Evolutionary conservation across 2,113 vertebrate species (phyloP), one percentile per base, ranked within the genome.

Genomic region (Apodemus speciosus): DNA sequence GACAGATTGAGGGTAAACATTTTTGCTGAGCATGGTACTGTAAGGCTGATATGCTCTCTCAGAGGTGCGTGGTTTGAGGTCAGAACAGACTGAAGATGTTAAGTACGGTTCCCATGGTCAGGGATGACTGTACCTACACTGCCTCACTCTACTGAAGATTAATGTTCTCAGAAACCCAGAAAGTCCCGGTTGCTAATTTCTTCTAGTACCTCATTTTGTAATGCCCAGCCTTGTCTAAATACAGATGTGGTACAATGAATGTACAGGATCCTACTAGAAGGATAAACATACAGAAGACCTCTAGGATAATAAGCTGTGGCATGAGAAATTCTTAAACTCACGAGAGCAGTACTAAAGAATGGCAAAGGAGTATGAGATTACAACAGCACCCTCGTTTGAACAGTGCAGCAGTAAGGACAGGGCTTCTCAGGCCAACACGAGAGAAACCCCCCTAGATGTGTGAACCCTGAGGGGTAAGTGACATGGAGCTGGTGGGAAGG

Each of bases 231-330:
- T 84, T 11, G 32, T 40, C 81, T 90, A 77, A 80, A 86, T 32
- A 83, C 14, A 90, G 53, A 60, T 0, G 43, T 27, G 11, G 5
- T 40, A 83, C 30, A 93, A 94, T 89, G 89, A 89, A 93, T 6
- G 32, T 16, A 81, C 84, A 88, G 87, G 25, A 66, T 53, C 13
- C 6, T 16, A 60, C 64, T 43, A 81, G 38, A 77, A 95, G 71
- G 53, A 80, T 23, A 95, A 91, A 89, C 79, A 79, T 68, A 51
- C n/a, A 75, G 87, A 76, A 71, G 89, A 76, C n/a, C 53, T 20
- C n/a, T 53, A 84, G 75, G 60, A 87, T 56, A 79, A 38, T 86
- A 85, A 58, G 43, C 23, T 88, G 40, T 71, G 46, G 49, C 89
- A 2, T 66, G 35, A 92, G 85, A 72, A 86, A 93, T n/a, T 84